A percentile compares a stretch with the other conserved stretches of the same genome.
These are phyloP conservation scores for Austrolebias charrua DNA, from an alignment of 2,797 vertebrate species.

Conservation along the genomic window DNA sequence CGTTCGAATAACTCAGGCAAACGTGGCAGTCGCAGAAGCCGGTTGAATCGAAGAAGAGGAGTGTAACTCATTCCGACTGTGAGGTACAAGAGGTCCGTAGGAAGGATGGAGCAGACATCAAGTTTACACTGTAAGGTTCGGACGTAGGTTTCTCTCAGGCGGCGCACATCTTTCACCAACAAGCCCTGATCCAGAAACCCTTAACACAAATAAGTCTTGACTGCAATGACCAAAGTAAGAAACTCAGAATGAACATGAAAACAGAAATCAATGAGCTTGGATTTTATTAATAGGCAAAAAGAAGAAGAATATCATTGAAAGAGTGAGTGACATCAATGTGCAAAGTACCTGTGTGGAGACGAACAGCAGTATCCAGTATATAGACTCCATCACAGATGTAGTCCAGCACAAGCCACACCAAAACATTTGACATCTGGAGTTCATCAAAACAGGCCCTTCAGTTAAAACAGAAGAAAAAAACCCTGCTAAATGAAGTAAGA, in stretches of 20 bases:
- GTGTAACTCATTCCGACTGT: conserved; percentile 79
- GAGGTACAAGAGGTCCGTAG: conserved; percentile 88
- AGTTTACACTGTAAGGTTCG: conserved; percentile 88
- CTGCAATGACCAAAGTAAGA: not conserved
- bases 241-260: not conserved
- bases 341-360: conserved; percentile 86
- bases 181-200: conserved; percentile 95
- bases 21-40: conserved; percentile 88
- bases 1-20: conserved; percentile 94
- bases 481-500: not conserved
- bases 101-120: conserved; percentile 87
- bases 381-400: conserved; percentile 89
- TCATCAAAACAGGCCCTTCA: conserved; percentile 92
- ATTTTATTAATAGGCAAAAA: not conserved
- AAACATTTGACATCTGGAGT: conserved; percentile 81
- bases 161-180: conserved; percentile 86
- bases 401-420: conserved; percentile 90
- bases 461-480: conserved; percentile 7
- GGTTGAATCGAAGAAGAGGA: conserved; percentile 91
- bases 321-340: not conserved
- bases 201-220: conserved; percentile 43
- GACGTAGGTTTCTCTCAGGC: conserved; percentile 83
- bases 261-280: not conserved
- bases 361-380: conserved; percentile 84
- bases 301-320: too few species aligned